Conservation (phyloP, 2,113 vertebrate genomes). For the Notothenia rossii region DNA sequence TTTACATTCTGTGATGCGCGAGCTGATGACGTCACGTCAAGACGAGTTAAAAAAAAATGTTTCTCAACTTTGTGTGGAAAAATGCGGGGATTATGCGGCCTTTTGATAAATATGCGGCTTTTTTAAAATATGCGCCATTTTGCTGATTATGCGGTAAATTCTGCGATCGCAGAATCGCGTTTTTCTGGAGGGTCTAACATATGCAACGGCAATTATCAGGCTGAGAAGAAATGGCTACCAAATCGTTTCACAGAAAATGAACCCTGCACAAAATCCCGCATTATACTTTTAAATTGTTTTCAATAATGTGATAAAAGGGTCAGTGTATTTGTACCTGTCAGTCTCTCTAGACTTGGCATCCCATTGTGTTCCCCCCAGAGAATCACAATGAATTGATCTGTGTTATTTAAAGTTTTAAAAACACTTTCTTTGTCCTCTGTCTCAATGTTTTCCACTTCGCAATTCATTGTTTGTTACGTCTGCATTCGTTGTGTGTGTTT, state of each 20-base stretch:
- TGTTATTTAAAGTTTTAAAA: background rate
- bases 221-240: background rate
- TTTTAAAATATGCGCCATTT: too few relatives aligned
- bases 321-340: background rate
- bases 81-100: too few relatives aligned
- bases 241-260: background rate
- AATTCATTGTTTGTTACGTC: conserved; percentile 4
- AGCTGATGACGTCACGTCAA: too few relatives aligned
- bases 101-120: too few relatives aligned
- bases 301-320: background rate
- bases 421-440: background rate
- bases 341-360: background rate
- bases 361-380: background rate
- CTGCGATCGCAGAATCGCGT: too few relatives aligned
- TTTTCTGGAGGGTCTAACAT: too few relatives aligned
- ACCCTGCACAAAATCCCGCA: background rate
- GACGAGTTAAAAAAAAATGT: too few relatives aligned
- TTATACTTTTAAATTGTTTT: background rate
- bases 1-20: too few relatives aligned
- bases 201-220: background rate
- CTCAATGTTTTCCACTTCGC: background rate
- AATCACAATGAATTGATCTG: background rate
- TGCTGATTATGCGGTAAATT: too few relatives aligned
- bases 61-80: too few relatives aligned
- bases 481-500: background rate